Percentiles rank a stretch among this genome's conserved stretches.
phyloP scores from a whole-genome alignment of 2,888 invertebrate genomes.

The Ischnura elegans region DNA sequence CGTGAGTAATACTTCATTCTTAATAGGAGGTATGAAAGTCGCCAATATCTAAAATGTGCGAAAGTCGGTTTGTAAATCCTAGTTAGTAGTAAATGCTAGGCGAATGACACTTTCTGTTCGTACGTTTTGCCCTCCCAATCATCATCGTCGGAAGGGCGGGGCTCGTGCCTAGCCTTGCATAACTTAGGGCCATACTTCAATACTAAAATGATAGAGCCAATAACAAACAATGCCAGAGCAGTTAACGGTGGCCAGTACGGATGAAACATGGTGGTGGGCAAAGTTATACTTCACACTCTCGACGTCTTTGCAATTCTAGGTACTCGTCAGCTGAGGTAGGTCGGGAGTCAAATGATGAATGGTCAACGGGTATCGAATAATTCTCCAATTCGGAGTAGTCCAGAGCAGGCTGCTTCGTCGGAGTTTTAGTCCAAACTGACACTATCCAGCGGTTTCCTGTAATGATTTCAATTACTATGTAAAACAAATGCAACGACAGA shows the following conservation, averaged over 20 bases:
- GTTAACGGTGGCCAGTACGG: slow-evolving; percentile 89
- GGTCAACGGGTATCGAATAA: slow-evolving; percentile 75
- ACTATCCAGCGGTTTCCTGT: slow-evolving; percentile 91
- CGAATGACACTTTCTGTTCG: slow-evolving; percentile 83
- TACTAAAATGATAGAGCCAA: slow-evolving; percentile 86
- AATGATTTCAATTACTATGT: slow-evolving; percentile 33
- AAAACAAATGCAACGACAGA: neutral
- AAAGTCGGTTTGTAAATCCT: no score
- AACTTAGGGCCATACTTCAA: slow-evolving; percentile 87
- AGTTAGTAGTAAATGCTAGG: slow-evolving; percentile 76
- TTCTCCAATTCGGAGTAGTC: slow-evolving; percentile 87
- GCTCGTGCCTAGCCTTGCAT: slow-evolving; percentile 82
- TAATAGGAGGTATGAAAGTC: no score
- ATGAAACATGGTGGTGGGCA: slow-evolving; percentile 82
- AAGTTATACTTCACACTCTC: slow-evolving; percentile 28
- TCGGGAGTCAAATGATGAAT: slow-evolving; percentile 77
- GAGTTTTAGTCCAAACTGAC: slow-evolving; percentile 91
- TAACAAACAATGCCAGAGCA: slow-evolving; percentile 85
- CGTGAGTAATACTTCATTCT: no score
- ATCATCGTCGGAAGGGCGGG: slow-evolving; percentile 76
- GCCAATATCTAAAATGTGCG: no score
- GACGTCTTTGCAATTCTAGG: slow-evolving; percentile 52
- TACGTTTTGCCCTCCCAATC: slow-evolving; percentile 85
- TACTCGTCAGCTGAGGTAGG: slow-evolving; percentile 74
- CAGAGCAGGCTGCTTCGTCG: slow-evolving; percentile 89